Percentiles rank a stretch among this genome's conserved stretches.
Evolutionary conservation across 2,797 vertebrate species (phyloP).

Genomic region (Falco concolor): DNA sequence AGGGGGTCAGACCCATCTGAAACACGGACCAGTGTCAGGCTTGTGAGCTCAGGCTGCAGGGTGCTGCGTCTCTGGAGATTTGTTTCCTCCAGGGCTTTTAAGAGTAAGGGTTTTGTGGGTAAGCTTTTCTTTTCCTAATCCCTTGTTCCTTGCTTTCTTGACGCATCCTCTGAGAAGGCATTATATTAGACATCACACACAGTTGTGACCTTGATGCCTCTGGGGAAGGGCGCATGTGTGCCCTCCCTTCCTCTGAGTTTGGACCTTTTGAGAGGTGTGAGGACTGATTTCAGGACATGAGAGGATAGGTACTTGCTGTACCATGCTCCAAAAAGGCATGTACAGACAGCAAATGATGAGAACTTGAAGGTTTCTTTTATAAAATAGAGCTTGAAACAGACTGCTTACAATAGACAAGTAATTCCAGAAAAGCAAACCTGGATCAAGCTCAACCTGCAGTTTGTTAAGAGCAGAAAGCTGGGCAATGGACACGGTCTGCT

Average conservation of each 20-base stretch:
- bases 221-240: not conserved
- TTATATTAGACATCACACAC: not conserved
- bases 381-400: not conserved
- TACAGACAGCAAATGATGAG: not conserved
- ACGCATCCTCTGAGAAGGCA: not conserved
- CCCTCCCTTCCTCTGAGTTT: not conserved
- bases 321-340: not conserved
- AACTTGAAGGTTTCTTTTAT: not conserved
- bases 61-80: not conserved
- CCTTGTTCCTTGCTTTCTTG: not conserved
- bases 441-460: not conserved
- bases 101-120: not conserved
- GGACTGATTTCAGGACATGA: not conserved
- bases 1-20: not conserved
- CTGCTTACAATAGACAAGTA: not conserved
- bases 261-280: not conserved
- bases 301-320: not conserved
- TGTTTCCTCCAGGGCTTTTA: not conserved
- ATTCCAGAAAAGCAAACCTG: not conserved
- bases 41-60: not conserved
- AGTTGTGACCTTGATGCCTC: not conserved
- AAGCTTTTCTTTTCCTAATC: not conserved
- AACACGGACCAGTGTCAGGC: rapidly evolving
- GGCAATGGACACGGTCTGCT: not conserved
- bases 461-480: not conserved